Conservation (phyloP, 2,888 invertebrate genomes). For the Griposia aprilina region DNA sequence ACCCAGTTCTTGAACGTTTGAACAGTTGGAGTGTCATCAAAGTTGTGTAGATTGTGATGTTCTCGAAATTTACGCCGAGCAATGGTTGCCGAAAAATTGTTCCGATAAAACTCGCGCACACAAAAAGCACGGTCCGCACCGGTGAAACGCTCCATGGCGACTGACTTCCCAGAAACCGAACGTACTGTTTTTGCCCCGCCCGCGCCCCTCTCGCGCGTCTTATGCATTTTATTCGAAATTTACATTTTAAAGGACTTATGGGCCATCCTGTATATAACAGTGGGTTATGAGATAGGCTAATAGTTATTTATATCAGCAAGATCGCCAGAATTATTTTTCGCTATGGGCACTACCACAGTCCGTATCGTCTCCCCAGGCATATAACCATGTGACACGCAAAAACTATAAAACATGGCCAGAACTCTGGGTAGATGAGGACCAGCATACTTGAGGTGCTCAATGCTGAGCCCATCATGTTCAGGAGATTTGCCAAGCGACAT, state of each 20-base stretch:
- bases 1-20: slow-evolving; percentile 21
- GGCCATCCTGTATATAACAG: too few species aligned
- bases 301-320: too few species aligned
- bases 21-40: slow-evolving; percentile 11
- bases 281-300: too few species aligned
- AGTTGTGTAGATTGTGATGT: slow-evolving; percentile 26
- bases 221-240: slow-evolving; percentile 1
- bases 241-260: slow-evolving; percentile 10
- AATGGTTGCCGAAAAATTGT: slow-evolving; percentile 23
- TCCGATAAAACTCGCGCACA: slow-evolving; percentile 20
- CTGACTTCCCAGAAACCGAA: slow-evolving; percentile 16
- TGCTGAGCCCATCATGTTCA: too few species aligned
- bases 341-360: too few species aligned
- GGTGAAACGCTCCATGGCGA: slow-evolving; percentile 22
- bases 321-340: too few species aligned
- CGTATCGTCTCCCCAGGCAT: too few species aligned
- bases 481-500: too few species aligned
- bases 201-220: neutral
- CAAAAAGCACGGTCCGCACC: slow-evolving; percentile 9
- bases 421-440: too few species aligned
- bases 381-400: too few species aligned
- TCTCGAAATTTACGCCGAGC: slow-evolving; percentile 28
- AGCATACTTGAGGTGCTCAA: too few species aligned
- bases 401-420: too few species aligned
- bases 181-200: slow-evolving; percentile 13